Evolutionary conservation across 1,140 invertebrate species (phyloP), one percentile per base, ranked within the genome.

Genomic region (Drosophila bocqueti): DNA sequence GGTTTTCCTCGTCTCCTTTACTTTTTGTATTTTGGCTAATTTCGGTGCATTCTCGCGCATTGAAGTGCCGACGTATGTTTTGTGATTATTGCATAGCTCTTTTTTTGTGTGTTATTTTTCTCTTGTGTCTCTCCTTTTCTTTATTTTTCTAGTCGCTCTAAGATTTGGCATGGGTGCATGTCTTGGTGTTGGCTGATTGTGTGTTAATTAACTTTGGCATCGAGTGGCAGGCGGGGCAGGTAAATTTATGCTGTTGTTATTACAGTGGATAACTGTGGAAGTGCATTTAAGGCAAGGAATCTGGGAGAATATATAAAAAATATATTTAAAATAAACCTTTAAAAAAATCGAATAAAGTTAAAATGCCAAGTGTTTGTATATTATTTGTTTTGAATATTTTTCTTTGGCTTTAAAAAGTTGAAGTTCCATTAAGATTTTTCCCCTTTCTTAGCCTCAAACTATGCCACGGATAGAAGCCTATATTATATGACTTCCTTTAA

Each of bases 161-260:
- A 61, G 68, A 59, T 50, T 57, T 68, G 50, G 43, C 67, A 40
- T 49, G 24, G 18, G 43, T 49, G 49, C 16, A 45, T 38, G 43
- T 54, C 16, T 31, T 49, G 46, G 42, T 64, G 63, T 62, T 69
- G 68, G 47, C 54, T 69, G 85, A 90, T 90, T 90, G 85, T 90
- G 85, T 90, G 85, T 90, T 90, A 90, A 90, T 90, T 90, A 90
- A 89, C 85, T 85, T 69, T 76, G 75, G 68, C 66, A 80, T 83
- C 72, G 46, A 61, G 46, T 26, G 69, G 65, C 11, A 45, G 58
- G 34, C 24, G 58, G 69, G 67, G 65, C 75, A 63, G 64, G 58
- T 67, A 61, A 65, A 46, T 72, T 66, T 79, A 67, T 21, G 52
- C 43, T 55, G 47, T 74, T 67, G 54, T 69, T 76, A 83, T 73